Evolutionary conservation across 2,888 invertebrate species (phyloP).

Genomic region (Pachliopta kotzebuea): DNA sequence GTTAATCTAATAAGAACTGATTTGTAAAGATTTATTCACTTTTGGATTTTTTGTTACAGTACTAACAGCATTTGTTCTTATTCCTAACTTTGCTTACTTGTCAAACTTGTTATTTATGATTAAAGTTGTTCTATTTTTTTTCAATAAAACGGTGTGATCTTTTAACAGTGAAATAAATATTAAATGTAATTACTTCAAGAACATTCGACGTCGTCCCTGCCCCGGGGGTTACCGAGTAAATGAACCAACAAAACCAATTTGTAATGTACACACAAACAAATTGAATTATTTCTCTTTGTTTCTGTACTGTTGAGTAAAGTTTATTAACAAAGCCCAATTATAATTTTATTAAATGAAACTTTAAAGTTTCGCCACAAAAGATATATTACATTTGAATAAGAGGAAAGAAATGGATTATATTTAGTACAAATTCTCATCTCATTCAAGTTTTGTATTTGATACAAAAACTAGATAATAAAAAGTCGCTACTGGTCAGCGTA

Average conservation of each 20-base stretch:
- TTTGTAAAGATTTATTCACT: too few relatives aligned
- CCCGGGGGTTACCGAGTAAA: constrained; percentile 15
- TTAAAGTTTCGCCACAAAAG: too few relatives aligned
- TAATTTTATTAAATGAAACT: not conserved
- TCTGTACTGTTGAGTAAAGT: not conserved
- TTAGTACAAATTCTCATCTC: too few relatives aligned
- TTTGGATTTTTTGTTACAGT: too few relatives aligned
- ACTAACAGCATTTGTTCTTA: too few relatives aligned
- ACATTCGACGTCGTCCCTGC: not conserved
- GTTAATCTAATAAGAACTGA: too few relatives aligned
- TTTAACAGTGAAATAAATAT: not conserved
- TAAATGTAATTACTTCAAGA: not conserved
- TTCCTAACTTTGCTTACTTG: not conserved
- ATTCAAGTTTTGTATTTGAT: too few relatives aligned
- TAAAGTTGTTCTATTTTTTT: not conserved
- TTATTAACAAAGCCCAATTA: not conserved
- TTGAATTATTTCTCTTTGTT: constrained; percentile 6
- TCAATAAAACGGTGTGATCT: not conserved
- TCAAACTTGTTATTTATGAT: not conserved
- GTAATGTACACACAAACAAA: constrained; percentile 19
- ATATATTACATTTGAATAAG: too few relatives aligned
- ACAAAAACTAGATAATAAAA: too few relatives aligned
- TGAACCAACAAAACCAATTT: constrained; percentile 15
- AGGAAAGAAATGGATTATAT: too few relatives aligned
- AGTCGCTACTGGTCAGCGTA: too few relatives aligned